phyloP scores from a whole-genome alignment of 2,113 vertebrate species.

The Rhea pennata region DNA sequence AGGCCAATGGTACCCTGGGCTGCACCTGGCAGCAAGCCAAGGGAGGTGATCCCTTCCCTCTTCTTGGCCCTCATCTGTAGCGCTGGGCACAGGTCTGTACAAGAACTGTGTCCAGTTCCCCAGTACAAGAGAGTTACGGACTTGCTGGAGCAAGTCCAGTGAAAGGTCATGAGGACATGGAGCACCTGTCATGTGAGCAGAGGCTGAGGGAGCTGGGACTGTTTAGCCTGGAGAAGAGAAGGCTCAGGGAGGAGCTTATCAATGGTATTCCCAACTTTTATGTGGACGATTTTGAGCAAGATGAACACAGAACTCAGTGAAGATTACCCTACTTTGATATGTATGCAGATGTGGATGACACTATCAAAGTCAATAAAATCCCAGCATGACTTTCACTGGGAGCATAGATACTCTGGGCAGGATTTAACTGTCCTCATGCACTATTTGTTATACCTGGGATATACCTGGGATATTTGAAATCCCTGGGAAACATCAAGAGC shows the following conservation, averaged over 20 bases:
- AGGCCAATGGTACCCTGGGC: too few relatives aligned
- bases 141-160: rapidly evolving
- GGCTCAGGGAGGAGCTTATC: not conserved
- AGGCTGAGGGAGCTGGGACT: not conserved
- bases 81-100: not conserved
- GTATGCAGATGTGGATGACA: not conserved
- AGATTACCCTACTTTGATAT: not conserved
- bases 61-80: not conserved
- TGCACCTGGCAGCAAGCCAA: not conserved
- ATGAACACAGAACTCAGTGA: not conserved
- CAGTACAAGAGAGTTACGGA: not conserved
- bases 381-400: not conserved
- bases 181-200: not conserved
- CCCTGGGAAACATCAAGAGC: not conserved
- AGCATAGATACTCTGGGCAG: not conserved
- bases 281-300: not conserved
- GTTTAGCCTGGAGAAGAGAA: not conserved
- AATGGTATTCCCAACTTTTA: not conserved
- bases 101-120: not conserved
- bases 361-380: not conserved
- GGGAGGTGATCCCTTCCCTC: not conserved
- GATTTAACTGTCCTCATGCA: not conserved
- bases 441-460: not conserved
- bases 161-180: not conserved
- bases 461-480: not conserved